phyloP scores from a whole-genome alignment of 2,797 vertebrate species.

The Cottoperca gobio region DNA sequence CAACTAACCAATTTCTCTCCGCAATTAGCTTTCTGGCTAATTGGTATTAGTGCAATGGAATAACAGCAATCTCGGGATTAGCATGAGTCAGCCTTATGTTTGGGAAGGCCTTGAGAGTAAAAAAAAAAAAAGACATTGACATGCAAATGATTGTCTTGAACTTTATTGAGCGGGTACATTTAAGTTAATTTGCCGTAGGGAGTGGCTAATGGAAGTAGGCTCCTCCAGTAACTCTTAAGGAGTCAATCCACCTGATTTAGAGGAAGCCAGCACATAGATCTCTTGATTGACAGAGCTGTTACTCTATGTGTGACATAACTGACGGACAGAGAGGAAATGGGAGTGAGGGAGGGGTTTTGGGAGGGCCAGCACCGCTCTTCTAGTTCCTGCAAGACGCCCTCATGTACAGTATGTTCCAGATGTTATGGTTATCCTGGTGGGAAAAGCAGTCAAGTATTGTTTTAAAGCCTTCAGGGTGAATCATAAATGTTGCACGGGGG shows the following conservation, averaged over 20 bases:
- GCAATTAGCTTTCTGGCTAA: constrained; percentile 73
- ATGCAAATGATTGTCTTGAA: constrained; percentile 86
- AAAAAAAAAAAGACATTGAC: constrained; percentile 81
- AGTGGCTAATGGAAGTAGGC: constrained; percentile 87
- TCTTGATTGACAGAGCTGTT: constrained; percentile 83
- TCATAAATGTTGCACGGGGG: constrained; percentile 83
- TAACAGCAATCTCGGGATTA: constrained; percentile 66
- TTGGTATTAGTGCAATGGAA: constrained; percentile 65
- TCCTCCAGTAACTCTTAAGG: constrained; percentile 84
- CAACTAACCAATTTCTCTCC: constrained; percentile 35
- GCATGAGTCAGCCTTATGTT: constrained; percentile 77
- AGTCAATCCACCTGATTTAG: constrained; percentile 88
- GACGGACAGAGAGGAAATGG: constrained; percentile 53
- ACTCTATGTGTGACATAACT: constrained; percentile 79
- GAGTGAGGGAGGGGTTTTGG: constrained; percentile 29
- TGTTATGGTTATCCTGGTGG: constrained; percentile 62
- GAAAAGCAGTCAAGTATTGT: constrained; percentile 78
- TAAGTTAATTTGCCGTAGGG: constrained; percentile 87
- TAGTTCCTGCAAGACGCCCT: constrained; percentile 37
- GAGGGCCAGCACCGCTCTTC: constrained; percentile 19
- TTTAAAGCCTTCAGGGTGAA: constrained; percentile 75
- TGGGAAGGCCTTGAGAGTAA: constrained; percentile 74
- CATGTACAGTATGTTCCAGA: constrained; percentile 50
- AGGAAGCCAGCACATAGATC: constrained; percentile 83
- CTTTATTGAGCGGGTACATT: constrained; percentile 86